Conservation (phyloP, 2,113 vertebrate genomes). For the Ptychochromis oligacanthus region DNA sequence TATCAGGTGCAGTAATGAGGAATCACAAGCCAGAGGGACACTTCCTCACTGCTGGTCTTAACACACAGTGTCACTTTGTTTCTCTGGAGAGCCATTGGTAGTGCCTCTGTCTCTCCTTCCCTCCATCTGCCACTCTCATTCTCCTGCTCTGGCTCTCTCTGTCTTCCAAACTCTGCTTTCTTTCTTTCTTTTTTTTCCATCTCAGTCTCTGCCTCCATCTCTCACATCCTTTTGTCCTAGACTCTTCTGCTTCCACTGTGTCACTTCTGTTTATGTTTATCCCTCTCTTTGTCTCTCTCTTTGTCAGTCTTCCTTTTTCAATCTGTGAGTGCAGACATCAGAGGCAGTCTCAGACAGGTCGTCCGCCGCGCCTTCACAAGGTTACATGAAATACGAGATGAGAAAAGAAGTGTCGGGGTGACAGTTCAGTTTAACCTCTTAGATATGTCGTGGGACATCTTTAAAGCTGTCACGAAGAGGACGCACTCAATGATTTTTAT, state of each 20-base stretch:
- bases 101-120: conserved; percentile 1
- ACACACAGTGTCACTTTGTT: conserved; percentile 53
- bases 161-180: conserved; percentile 4
- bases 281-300: conserved; percentile 36
- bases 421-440: conserved; percentile 47
- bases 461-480: conserved; percentile 24
- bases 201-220: conserved; percentile 23
- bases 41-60: conserved; percentile 31
- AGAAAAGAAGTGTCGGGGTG: conserved; percentile 52
- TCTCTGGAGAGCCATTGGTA: conserved; percentile 48
- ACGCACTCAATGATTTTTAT: background rate
- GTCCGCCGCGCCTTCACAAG: conserved; percentile 48
- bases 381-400: conserved; percentile 52
- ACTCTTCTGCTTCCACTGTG: conserved; percentile 47
- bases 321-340: conserved; percentile 45
- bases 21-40: conserved; percentile 24
- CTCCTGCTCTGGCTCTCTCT: background rate
- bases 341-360: conserved; percentile 51
- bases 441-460: conserved; percentile 43
- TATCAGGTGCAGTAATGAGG: conserved; percentile 44
- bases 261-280: conserved; percentile 66
- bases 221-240: conserved; percentile 32
- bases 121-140: conserved; percentile 27
- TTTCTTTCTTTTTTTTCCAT: background rate
- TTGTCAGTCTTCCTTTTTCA: conserved; percentile 44